phyloP scores from a whole-genome alignment of 1,140 invertebrate genomes.

The Uloborus diversus region DNA sequence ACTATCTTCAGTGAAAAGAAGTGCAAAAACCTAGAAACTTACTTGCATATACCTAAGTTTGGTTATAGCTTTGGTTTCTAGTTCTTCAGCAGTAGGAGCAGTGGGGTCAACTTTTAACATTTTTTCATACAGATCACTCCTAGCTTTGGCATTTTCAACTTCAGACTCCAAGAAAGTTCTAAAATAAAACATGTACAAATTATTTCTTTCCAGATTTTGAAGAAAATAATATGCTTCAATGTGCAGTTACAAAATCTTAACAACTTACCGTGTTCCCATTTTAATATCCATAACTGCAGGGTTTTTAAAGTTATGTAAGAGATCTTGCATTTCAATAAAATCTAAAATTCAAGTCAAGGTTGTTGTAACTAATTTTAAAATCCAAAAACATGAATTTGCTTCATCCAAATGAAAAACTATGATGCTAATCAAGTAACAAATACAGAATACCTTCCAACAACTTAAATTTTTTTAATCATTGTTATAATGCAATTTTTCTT shows the following conservation, averaged over 20 bases:
- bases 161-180: conserved; percentile 92
- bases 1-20: no score
- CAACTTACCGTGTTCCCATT: conserved; percentile 77
- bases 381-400: no score
- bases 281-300: conserved; percentile 93
- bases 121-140: conserved; percentile 85
- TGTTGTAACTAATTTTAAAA: no score
- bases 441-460: no score
- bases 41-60: conserved; percentile 92
- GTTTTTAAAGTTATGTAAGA: conserved; percentile 84
- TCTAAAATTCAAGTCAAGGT: no score
- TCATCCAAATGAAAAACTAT: no score
- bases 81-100: conserved; percentile 85
- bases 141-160: conserved; percentile 82
- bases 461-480: no score
- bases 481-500: no score
- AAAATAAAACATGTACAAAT: conserved; percentile 42
- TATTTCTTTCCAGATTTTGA: background rate
- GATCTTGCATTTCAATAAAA: conserved; percentile 90
- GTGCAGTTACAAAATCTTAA: conserved; percentile 42
- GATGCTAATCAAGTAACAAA: no score
- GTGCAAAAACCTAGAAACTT: no score
- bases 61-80: conserved; percentile 80
- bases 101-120: conserved; percentile 92
- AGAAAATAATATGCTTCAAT: background rate